Conservation (phyloP, 2,797 vertebrate species). For the Danio choprae region DNA sequence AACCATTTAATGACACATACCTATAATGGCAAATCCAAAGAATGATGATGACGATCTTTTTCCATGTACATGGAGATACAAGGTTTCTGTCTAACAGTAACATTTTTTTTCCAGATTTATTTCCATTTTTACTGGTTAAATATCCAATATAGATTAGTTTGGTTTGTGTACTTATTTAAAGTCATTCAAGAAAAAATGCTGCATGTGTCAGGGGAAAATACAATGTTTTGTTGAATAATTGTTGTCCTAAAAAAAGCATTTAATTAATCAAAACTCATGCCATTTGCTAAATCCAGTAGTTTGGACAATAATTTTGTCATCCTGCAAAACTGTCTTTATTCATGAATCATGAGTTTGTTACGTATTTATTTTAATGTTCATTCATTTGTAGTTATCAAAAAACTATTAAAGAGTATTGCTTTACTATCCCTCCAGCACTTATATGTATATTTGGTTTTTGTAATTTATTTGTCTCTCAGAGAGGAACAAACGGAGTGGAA, state of each 20-base stretch:
- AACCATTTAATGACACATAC: no score
- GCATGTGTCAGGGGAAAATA: neutral
- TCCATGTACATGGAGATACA: no score
- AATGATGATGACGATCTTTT: no score
- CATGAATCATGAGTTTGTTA: constrained; percentile 32
- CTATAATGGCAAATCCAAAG: no score
- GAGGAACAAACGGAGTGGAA: constrained; percentile 84
- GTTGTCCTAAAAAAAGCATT: neutral
- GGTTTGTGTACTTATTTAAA: neutral
- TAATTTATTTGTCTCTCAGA: constrained; percentile 73
- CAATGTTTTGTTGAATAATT: neutral
- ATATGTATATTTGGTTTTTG: neutral
- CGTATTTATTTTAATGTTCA: neutral
- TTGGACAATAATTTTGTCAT: neutral
- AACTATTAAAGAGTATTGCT: neutral
- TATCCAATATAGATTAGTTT: no score
- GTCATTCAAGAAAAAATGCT: neutral
- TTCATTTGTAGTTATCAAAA: neutral
- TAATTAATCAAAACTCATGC: neutral
- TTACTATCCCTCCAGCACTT: neutral
- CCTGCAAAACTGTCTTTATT: neutral
- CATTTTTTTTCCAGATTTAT: no score
- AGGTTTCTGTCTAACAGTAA: no score
- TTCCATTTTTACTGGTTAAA: no score
- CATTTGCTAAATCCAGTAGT: neutral